Evolutionary conservation across 2,888 invertebrate species (phyloP), one percentile per base, ranked within the genome.

Genomic region (Drosophila cognata): DNA sequence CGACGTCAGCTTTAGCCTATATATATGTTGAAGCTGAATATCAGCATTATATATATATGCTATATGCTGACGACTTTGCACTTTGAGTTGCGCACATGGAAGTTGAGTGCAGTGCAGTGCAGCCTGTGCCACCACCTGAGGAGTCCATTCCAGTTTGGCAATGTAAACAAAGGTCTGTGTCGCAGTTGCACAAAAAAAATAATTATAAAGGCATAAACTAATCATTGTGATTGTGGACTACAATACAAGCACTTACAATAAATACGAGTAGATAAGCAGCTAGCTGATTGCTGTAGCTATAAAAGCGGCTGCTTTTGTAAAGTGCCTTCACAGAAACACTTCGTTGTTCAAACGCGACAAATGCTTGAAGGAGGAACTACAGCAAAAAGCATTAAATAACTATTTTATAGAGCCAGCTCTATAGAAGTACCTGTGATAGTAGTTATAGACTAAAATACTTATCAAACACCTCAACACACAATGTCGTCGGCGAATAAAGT

Each of bases 401-500:
- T 48, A 11, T 52, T 18, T 67, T 57, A 51, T 66, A 78, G 46
- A 64, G 64, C 8, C 21, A 16, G 48, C 67, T 68, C 63, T 66
- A 66, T 74, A 55, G 28, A 53, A 53, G 33, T 21, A 71, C 67
- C 86, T 86, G 88, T 86, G 86, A 88, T 86, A 77, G 8, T 25
- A 25, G 21, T 7, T 16, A 0, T 8, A 25, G 25, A 58, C 38
- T 41, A 35, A 38, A 50, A 28, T 28, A 28, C 28, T 28, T 38
- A 31, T 16, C 7, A 33, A 38, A 6, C 41, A 41, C 21, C 21
- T 16, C 11, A 33, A 25, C 25, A 29, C 36, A 70, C 69, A 70
- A 91, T 92, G 91, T 79, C 88, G 71, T 78, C 88, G 52, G 77
- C 87, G 28, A 92, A 83, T 38, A 92, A 92, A 76, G 76, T 92